Base-by-base conservation (phyloP, 2,888 invertebrate genomes). In the Stenurella melanura region DNA sequence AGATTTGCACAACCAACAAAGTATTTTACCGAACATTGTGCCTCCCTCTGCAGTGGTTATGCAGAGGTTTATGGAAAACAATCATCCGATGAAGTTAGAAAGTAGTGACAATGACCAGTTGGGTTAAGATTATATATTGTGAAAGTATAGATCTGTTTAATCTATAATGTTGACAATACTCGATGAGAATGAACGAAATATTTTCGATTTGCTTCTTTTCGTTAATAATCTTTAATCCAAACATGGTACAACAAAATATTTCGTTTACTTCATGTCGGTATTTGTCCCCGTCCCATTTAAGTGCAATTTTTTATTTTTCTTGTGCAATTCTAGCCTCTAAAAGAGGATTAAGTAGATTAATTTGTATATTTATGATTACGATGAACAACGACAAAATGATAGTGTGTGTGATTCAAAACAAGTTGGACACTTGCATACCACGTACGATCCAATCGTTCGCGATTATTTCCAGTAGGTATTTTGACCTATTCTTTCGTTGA, bases 1-100 rank as follows among this genome's bases (percentile, higher is more conserved):
- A n/a, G 81, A 83, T 18, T 79, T 83, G 74, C 91, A 91, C 79
- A 91, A 91, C 83, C 91, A 91, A 83, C 91, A 91, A 85, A 42
- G 73, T 9, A 68, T 81, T 17, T 21, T 80, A 26, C 79, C 78
- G 12, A 80, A 80, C 54, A 77, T 80, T 42, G 78, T 81, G 38
- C 78, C 80, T 21, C 78, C 79, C 0, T 66, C 77, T 10, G 73
- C 80, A 9, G 67, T 80, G 9, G 79, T 78, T 11, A 81, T 82
- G 81, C 81, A 82, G 58, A 76, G 81, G 77, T 81, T 79, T 74
- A 77, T 82, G 64, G 80, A 79, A 17, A 81, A 75, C 15, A 78
- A 80, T 30, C 79, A 81, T 34, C 21, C 77, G 30, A 80, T 83
- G 81, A 84, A 84, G 70, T 19, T 81, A 38, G 84, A 84, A 72